Base-by-base conservation (phyloP, 2,888 invertebrate genomes). In the Ophion ellenae region DNA sequence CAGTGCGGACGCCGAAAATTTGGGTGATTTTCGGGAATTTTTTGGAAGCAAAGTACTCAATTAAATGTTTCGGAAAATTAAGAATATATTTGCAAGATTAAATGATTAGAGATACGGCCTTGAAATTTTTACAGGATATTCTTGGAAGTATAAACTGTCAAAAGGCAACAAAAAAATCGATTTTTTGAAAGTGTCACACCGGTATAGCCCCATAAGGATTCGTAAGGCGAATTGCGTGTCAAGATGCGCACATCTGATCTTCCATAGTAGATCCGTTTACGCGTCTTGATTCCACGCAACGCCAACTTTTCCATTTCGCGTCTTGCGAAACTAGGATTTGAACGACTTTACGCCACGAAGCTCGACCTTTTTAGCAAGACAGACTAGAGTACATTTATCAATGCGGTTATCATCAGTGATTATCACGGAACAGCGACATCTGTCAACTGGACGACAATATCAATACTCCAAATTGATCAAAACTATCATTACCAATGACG, bases 261-360 rank as follows among this genome's bases (percentile, higher is more conserved):
- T 73, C 11, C 32, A 28, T 64, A 63, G 40, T 45, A 74, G 75
- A 59, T 36, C 64, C 77, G 61, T 36, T 45, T 77, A 84, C 85
- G 70, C 81, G 14, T 20, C 61, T 61, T 61, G 75, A 83, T 83
- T 83, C 85, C 75, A 76, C 81, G 83, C 81, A 77, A 83, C 80
- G 82, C 87, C 83, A 86, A 87, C 85, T 87, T 87, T 86, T 73
- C 71, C 82, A 71, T 83, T 81, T 78, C 47, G 74, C 69, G 71
- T 40, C 66, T 64, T 59, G 36, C 14, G 75, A 66, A 80, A 67
- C 64, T 64, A 75, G 70, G 81, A 73, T 75, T 77, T 24, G 59
- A 17, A 66, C 71, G 75, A 75, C 66, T 32, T 59, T 57, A 53
- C 66, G 47, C 61, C 32, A 40, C 63, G 75, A 71, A 28, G 24